phyloP scores from a whole-genome alignment of 2,113 vertebrate genomes.

The Melanostigma gelatinosum region DNA sequence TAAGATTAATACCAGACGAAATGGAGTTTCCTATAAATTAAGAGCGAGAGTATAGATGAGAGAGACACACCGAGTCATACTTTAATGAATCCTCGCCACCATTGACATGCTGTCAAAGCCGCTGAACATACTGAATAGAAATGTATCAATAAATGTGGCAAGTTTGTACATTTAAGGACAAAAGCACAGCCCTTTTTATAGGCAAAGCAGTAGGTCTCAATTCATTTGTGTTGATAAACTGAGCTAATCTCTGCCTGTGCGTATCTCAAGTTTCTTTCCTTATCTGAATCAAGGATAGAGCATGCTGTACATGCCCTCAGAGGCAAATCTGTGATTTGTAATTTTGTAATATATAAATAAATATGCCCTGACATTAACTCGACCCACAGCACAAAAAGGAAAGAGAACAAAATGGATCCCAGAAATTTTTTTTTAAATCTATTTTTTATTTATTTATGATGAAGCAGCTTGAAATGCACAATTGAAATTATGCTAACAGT shows the following conservation, averaged over 20 bases:
- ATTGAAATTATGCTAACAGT: too few relatives aligned
- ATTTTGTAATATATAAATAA: conserved; percentile 16
- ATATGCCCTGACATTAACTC: not conserved
- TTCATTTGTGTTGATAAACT: not conserved
- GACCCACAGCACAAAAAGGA: not conserved
- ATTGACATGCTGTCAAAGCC: conserved; percentile 22
- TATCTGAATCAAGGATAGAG: not conserved
- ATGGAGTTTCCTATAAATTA: conserved; percentile 36
- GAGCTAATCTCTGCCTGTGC: not conserved
- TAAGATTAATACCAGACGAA: conserved; percentile 54
- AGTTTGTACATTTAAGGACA: not conserved
- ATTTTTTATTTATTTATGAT: too few relatives aligned
- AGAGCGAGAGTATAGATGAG: conserved; percentile 26
- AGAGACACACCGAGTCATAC: conserved; percentile 32
- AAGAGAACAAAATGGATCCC: not conserved
- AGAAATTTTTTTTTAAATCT: too few relatives aligned
- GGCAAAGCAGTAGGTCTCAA: not conserved
- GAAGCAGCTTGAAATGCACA: not conserved
- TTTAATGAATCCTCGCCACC: conserved; percentile 39
- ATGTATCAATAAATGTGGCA: conserved; percentile 14
- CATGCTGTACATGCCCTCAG: not conserved
- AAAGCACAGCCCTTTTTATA: not conserved
- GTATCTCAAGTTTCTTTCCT: conserved; percentile 2
- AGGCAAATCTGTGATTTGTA: conserved; percentile 12
- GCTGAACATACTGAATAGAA: conserved; percentile 23